Percentiles rank a stretch among this genome's conserved stretches.
phyloP scores from a whole-genome alignment of 2,113 vertebrate species.

The Telmatochromis sp. region DNA sequence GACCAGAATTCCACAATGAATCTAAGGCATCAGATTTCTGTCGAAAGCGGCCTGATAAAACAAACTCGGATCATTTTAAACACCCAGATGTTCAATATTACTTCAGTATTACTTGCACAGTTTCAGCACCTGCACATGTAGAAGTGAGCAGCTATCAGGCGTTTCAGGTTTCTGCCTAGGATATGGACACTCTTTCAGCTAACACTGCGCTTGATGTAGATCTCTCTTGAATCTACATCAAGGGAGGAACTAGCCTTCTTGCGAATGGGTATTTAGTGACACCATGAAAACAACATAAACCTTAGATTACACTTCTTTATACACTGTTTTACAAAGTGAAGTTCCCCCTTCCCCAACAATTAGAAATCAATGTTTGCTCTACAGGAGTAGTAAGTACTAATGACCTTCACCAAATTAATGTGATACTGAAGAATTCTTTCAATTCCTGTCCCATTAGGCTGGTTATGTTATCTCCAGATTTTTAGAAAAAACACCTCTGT shows the following conservation, averaged over 20 bases:
- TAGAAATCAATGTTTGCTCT: neutral
- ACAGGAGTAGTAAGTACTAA: neutral
- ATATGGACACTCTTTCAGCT: neutral
- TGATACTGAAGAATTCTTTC: neutral
- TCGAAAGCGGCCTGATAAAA: neutral
- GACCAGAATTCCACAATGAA: neutral
- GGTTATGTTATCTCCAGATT: neutral
- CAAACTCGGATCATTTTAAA: neutral
- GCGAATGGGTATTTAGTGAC: neutral
- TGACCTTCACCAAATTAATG: neutral
- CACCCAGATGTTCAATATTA: neutral
- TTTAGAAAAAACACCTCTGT: neutral
- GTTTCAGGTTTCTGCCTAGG: neutral
- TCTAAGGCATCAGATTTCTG: neutral
- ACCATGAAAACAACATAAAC: neutral
- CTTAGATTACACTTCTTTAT: neutral
- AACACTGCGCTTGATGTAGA: neutral
- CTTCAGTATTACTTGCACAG: neutral
- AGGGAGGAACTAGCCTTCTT: neutral
- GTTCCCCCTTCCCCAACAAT: neutral
- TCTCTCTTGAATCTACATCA: neutral
- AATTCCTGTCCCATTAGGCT: neutral
- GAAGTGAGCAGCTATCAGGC: neutral
- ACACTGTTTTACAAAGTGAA: neutral
- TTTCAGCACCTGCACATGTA: neutral